Evolutionary conservation across 2,797 vertebrate genomes (phyloP), one percentile per base, ranked within the genome.

Genomic region (Decapterus maruadsi): DNA sequence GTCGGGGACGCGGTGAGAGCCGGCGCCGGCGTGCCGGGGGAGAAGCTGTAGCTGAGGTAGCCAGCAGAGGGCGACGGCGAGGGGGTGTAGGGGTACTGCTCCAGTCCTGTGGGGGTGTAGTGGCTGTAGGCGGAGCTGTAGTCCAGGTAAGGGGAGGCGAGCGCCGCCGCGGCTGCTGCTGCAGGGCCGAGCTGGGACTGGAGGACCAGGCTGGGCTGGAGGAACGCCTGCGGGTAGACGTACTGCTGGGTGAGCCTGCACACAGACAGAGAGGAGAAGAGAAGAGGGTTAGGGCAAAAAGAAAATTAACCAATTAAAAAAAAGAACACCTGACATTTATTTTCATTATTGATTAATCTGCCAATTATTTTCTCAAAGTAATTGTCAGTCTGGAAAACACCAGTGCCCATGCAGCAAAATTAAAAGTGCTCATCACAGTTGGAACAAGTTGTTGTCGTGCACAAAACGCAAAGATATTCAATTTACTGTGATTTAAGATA

Each of bases 121-220:
- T 96, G 97, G 57, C 96, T 90, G n/a, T 97, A 99, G 92, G 96
- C 93, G 0, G 96, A 88, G 14, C 93, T 93, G 94, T 97, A 98
- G 91, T 99, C 98, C 57, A 98, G 94, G 92, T 97, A 99, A 9
- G 97, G 97, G n/a, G 96, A 96, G 4, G 94, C 83, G 77, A 98
- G 92, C 0, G 90, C 78, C 4, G 97, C 93, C 64, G 96, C 91
- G 0, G 93, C 68, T 4, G 97, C 93, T 66, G 96, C 91, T 0
- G 93, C 68, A 11, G 97, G 95, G 46, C 96, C 94, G 77, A 98
- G 90, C 0, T 97, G 97, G n/a, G 96, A 95, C 0, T 97, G 98
- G 77, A 99, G 96, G 82, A 99, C 91, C 92, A 99, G 92, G 72
- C 96, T 95, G 83, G 98, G 98, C 83, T 99, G 98, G 40, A 99